phyloP scores from a whole-genome alignment of 2,888 invertebrate genomes.

The Cryptocephalus moraei region DNA sequence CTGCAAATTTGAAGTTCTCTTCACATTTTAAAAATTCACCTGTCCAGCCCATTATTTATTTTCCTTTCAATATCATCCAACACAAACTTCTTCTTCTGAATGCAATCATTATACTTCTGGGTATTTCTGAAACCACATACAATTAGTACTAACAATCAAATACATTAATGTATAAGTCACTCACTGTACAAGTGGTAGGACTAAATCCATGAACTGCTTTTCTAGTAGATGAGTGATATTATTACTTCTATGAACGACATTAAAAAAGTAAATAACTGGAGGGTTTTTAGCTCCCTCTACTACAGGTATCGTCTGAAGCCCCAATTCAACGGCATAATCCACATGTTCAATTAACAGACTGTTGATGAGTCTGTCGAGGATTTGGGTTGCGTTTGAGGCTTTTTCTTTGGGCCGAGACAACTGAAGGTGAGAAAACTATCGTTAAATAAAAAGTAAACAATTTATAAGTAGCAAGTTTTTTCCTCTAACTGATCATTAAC shows the following conservation, averaged over 20 bases:
- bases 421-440: slow-evolving; percentile 32
- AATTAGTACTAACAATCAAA: not conserved
- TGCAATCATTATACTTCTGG: slow-evolving; percentile 77
- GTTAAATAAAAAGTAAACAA: not conserved
- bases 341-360: slow-evolving; percentile 85
- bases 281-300: slow-evolving; percentile 72
- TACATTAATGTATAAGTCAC: slow-evolving; percentile 18
- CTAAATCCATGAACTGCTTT: slow-evolving; percentile 82
- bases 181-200: slow-evolving; percentile 81
- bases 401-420: slow-evolving; percentile 71
- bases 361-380: slow-evolving; percentile 77
- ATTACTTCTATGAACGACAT: slow-evolving; percentile 85
- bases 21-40: slow-evolving; percentile 21
- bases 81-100: slow-evolving; percentile 74
- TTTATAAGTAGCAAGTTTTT: no score
- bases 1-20: no score
- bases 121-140: slow-evolving; percentile 57
- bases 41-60: slow-evolving; percentile 78
- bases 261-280: slow-evolving; percentile 87
- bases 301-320: slow-evolving; percentile 78
- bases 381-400: slow-evolving; percentile 63
- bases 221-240: slow-evolving; percentile 88
- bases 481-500: no score
- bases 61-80: slow-evolving; percentile 86
- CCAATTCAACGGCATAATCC: slow-evolving; percentile 92